Conservation (phyloP, 2,888 invertebrate species). For the Lochmaea capreae region DNA sequence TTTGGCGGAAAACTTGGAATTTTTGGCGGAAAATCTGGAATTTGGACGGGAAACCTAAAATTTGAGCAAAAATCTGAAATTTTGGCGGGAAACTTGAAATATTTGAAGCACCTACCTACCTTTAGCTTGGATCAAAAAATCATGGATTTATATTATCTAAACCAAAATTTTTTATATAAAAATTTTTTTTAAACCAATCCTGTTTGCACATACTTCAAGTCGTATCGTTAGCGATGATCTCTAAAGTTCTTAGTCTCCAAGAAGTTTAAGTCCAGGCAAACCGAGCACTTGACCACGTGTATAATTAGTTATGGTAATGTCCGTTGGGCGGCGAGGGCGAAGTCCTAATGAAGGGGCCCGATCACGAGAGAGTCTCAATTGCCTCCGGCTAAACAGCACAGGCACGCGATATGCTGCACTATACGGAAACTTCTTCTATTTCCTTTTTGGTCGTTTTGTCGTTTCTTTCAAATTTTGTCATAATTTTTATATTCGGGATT, state of each 20-base stretch:
- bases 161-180: too few species aligned
- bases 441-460: neutral
- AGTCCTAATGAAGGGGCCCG: constrained; percentile 61
- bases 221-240: constrained; percentile 40
- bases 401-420: constrained; percentile 55
- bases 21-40: too few species aligned
- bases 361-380: constrained; percentile 53
- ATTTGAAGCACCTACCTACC: too few species aligned
- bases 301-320: constrained; percentile 66
- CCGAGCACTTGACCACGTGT: constrained; percentile 58
- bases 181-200: constrained; percentile 2
- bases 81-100: too few species aligned
- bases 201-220: constrained; percentile 28
- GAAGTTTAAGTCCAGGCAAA: constrained; percentile 17
- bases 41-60: too few species aligned
- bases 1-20: too few species aligned
- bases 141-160: too few species aligned
- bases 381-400: constrained; percentile 55
- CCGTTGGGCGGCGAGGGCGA: constrained; percentile 64
- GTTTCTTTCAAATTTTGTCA: neutral
- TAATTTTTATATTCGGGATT: neutral
- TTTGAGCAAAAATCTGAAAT: too few species aligned
- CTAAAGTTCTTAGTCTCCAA: constrained; percentile 25
- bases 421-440: constrained; percentile 8
- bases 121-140: too few species aligned